Evolutionary conservation across 1,140 invertebrate genomes (phyloP), one percentile per base, ranked within the genome.

Genomic region (Nixonia krombeini): DNA sequence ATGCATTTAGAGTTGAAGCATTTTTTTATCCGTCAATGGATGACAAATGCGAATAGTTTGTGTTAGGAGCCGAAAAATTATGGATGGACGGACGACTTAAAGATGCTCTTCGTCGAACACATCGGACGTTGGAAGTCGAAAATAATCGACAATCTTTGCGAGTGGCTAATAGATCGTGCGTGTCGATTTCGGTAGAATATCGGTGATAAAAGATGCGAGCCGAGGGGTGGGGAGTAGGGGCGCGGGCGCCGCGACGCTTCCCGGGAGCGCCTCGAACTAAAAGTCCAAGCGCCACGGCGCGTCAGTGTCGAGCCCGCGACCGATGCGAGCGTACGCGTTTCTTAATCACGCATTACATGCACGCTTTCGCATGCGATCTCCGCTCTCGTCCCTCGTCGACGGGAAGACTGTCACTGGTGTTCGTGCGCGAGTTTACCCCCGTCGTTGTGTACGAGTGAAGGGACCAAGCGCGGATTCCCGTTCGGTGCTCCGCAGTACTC

Each of bases 291-390:
- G 74, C 49, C 74, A 62, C 71, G 57, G 64, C 76, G 69, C 75
- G 78, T 72, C 83, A 85, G 83, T 85, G 76, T 79, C 74, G 80
- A 79, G 78, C 70, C 79, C 82, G 82, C 82, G 81, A 84, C 78
- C 81, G 78, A 79, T 67, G 80, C 70, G 82, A 83, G 77, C 76
- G 81, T 83, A 84, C 80, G 81, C 74, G 76, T 74, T 66, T 63
- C 40, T 65, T 49, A 28, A 13, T 12, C 37, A 37, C 62, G 62
- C 42, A 56, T 37, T 31, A 63, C 64, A 33, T 47, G 62, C 52
- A 65, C 44, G 58, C 42, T 37, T 50, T 38, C 52, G 52, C 47
- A 64, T 53, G 64, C 61, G 63, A 40, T 28, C 10, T 33, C n/a
- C n/a, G 56, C 50, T 56, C 44, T 67, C 41, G 50, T 69, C 35